phyloP scores from a whole-genome alignment of 2,113 vertebrate species.

The Spea bombifrons region DNA sequence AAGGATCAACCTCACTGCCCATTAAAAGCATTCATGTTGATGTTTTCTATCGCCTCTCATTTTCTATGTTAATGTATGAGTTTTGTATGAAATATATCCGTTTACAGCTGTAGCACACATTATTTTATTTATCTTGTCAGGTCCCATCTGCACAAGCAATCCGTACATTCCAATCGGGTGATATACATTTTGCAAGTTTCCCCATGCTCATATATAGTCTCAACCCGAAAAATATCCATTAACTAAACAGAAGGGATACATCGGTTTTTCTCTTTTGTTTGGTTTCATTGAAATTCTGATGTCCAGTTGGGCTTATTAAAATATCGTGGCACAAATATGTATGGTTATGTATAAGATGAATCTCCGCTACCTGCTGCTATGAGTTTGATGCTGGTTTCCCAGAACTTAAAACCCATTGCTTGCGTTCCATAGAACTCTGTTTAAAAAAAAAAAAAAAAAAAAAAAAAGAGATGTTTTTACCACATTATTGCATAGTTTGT shows the following conservation, averaged over 20 bases:
- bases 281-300: background rate
- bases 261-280: background rate
- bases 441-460: no score
- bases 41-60: background rate
- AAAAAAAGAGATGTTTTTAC: no score
- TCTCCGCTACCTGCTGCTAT: no score
- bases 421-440: no score
- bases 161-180: conserved; percentile 36
- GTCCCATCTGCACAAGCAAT: conserved; percentile 22
- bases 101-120: conserved; percentile 25
- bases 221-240: background rate
- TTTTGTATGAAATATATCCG: conserved; percentile 5
- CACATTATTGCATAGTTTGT: background rate
- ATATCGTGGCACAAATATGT: background rate
- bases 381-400: no score
- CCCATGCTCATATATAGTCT: conserved; percentile 5
- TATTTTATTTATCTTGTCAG: conserved; percentile 22
- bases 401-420: no score
- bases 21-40: background rate
- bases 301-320: background rate
- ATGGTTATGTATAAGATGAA: no score
- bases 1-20: no score
- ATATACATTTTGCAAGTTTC: conserved; percentile 7
- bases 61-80: background rate
- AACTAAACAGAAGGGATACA: background rate